These are phyloP conservation scores for Cheilosia grossa DNA, from an alignment of 2,888 invertebrate species.

Conservation along the genomic window DNA sequence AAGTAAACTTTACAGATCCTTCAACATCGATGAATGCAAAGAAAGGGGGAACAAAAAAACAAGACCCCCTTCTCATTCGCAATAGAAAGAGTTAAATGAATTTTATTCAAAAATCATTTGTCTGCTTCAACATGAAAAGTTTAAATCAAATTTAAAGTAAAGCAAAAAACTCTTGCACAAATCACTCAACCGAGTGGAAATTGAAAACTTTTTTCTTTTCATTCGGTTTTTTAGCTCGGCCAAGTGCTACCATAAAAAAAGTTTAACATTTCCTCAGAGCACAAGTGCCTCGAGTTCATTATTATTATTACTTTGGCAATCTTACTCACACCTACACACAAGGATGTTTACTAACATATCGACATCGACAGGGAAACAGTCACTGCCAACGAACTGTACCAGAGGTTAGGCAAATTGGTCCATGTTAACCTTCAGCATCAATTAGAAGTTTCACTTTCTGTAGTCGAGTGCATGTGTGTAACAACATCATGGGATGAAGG, in stretches of 20 bases:
- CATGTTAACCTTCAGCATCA: conserved; percentile 67
- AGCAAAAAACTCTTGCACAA: conserved; percentile 41
- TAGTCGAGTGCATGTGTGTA: conserved; percentile 63
- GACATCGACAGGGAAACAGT: conserved; percentile 39
- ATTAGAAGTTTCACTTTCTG: conserved; percentile 66
- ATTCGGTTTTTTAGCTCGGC: background rate
- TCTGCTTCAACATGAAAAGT: conserved; percentile 54
- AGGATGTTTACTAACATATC: conserved; percentile 32
- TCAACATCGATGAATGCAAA: conserved; percentile 7
- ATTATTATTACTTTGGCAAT: background rate
- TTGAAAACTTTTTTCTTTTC: conserved; percentile 30
- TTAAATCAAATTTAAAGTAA: conserved; percentile 62
- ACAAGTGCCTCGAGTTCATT: background rate
- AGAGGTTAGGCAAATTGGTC: conserved; percentile 59
- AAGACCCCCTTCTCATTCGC: background rate
- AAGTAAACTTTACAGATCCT: conserved; percentile 29
- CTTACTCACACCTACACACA: background rate
- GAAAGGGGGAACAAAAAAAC: background rate
- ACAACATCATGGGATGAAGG: conserved; percentile 49
- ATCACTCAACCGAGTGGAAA: conserved; percentile 49
- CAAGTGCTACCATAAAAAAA: background rate
- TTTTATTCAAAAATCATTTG: conserved; percentile 57
- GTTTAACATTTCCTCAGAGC: conserved; percentile 22
- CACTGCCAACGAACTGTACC: conserved; percentile 20
- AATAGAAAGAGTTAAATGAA: conserved; percentile 42